Evolutionary conservation across 2,113 vertebrate genomes (phyloP).

Genomic region (Syrmaticus mikado): DNA sequence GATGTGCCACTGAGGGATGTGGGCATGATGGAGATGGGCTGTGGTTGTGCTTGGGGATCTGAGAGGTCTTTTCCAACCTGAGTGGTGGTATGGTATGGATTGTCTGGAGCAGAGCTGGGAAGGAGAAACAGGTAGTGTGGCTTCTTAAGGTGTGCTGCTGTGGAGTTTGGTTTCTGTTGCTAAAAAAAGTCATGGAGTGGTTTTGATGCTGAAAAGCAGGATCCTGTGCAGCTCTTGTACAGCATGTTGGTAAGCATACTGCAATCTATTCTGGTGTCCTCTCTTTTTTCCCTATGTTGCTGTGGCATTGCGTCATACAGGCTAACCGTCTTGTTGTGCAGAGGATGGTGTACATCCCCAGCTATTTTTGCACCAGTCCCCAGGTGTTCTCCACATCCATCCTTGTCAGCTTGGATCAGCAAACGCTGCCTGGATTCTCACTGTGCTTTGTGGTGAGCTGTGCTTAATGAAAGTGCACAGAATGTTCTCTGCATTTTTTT

Average conservation of each 20-base stretch:
- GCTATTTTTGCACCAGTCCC: constrained; percentile 13
- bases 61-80: too few relatives aligned
- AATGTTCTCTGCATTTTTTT: neutral
- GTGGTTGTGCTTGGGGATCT: too few relatives aligned
- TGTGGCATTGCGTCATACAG: constrained; percentile 3
- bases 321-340: neutral
- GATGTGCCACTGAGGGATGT: too few relatives aligned
- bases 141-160: accelerated
- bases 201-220: neutral
- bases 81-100: neutral
- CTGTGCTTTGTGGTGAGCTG: neutral
- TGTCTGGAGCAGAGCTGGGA: neutral
- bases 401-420: constrained; percentile 4
- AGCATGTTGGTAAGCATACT: accelerated
- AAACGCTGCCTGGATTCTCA: neutral
- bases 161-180: neutral
- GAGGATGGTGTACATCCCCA: neutral
- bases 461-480: neutral
- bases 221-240: neutral
- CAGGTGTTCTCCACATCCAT: neutral
- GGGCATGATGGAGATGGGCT: too few relatives aligned
- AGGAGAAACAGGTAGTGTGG: accelerated
- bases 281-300: neutral
- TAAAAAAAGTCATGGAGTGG: neutral
- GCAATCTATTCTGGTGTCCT: accelerated